Evolutionary conservation across 2,797 vertebrate genomes (phyloP).

Genomic region (Geotrypetes seraphini): DNA sequence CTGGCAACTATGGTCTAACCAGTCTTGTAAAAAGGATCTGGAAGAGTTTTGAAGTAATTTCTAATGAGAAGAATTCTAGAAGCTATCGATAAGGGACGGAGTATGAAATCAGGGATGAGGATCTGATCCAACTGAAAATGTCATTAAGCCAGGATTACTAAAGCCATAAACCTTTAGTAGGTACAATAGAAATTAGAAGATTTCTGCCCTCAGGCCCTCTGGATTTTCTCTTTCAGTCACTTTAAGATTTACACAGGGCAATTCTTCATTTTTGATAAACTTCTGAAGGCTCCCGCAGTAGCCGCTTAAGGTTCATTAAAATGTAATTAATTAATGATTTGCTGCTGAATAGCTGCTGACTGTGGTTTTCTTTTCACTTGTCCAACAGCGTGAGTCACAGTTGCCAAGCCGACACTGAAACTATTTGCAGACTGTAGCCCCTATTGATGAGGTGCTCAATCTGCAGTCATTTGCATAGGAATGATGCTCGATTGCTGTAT

Average conservation of each 20-base stretch:
- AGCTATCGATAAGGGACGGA: constrained; percentile 44
- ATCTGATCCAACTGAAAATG: constrained; percentile 40
- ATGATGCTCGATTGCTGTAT: constrained; percentile 29
- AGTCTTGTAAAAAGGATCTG: too few relatives aligned
- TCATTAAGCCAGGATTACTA: constrained; percentile 41
- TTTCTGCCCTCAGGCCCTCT: constrained; percentile 52
- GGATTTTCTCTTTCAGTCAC: constrained; percentile 58
- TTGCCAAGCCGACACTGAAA: constrained; percentile 67
- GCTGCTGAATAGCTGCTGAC: constrained; percentile 76
- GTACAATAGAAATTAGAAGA: constrained; percentile 57
- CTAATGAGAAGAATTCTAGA: constrained; percentile 1
- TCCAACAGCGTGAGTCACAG: constrained; percentile 66
- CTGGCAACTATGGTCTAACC: too few relatives aligned
- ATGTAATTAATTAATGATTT: constrained; percentile 83
- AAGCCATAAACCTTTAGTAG: constrained; percentile 53
- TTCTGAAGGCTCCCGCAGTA: constrained; percentile 72
- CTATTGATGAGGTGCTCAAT: constrained; percentile 62
- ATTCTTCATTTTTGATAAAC: constrained; percentile 80
- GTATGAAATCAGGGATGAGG: constrained; percentile 27
- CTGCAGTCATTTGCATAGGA: constrained; percentile 48
- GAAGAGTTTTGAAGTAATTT: too few relatives aligned
- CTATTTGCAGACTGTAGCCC: constrained; percentile 69
- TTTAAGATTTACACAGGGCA: constrained; percentile 71
- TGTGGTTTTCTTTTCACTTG: constrained; percentile 70
- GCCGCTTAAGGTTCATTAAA: constrained; percentile 78